Conservation (phyloP, 92 coral and sea anemone genomes). For the Muricea muricata region DNA sequence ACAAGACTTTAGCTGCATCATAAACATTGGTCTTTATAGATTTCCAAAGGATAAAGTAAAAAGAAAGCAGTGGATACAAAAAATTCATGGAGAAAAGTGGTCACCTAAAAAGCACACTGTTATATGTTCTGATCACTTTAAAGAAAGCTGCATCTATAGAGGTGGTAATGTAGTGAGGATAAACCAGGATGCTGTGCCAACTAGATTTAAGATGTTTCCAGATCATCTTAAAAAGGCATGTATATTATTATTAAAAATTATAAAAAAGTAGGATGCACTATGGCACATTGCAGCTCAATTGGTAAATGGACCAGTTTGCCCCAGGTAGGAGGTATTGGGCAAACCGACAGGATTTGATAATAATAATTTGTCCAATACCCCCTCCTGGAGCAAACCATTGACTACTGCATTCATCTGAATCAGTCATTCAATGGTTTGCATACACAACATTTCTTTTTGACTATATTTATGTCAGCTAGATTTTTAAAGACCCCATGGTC, state of each 20-base stretch:
- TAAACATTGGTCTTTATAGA: background rate
- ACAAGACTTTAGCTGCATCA: background rate
- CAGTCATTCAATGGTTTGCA: too few species aligned
- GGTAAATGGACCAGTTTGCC: background rate
- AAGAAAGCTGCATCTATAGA: background rate
- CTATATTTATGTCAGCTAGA: too few species aligned
- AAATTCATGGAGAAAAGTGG: background rate
- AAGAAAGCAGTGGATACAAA: background rate
- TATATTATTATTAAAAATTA: background rate
- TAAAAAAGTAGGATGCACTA: background rate
- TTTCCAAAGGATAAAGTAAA: background rate
- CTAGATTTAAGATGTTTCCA: constrained; percentile 8
- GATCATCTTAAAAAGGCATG: constrained; percentile 6
- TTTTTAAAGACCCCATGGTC: too few species aligned
- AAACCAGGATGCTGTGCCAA: constrained; percentile 11
- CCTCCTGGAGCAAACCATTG: too few species aligned
- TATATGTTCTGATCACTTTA: constrained; percentile 14
- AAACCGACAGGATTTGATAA: too few species aligned
- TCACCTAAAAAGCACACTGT: background rate
- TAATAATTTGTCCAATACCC: too few species aligned
- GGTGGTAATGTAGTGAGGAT: background rate
- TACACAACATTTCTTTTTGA: too few species aligned
- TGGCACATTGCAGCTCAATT: background rate
- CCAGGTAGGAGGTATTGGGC: too few species aligned
- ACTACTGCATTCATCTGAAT: too few species aligned